Evolutionary conservation across 2,888 invertebrate genomes (phyloP).

Genomic region (Apocheima hispidaria): DNA sequence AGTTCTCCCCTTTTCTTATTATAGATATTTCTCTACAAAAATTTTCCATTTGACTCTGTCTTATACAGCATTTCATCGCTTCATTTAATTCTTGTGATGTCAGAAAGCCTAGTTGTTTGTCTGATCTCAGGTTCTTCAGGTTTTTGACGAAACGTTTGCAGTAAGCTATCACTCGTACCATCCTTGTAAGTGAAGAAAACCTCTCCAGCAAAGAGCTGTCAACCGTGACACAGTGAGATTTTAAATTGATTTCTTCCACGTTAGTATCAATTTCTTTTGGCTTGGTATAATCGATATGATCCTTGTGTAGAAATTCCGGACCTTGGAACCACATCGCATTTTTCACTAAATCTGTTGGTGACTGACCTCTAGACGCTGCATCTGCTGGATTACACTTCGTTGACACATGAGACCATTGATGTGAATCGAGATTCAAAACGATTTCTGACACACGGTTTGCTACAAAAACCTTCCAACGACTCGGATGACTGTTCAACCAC

Average conservation of each 20-base stretch:
- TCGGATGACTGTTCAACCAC: background rate
- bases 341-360: background rate
- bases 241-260: background rate
- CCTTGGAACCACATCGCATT: background rate
- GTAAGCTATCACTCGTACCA: background rate
- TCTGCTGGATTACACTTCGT: too few species aligned
- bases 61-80: background rate
- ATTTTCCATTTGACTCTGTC: background rate
- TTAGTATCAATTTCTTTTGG: background rate
- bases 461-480: background rate
- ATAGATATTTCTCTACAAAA: background rate
- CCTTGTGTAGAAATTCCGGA: background rate
- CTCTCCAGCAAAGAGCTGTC: background rate
- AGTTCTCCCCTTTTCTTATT: background rate
- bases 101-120: background rate
- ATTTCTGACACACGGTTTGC: too few species aligned
- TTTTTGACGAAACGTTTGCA: background rate
- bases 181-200: background rate
- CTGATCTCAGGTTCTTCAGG: background rate
- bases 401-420: background rate
- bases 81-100: background rate
- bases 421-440: background rate
- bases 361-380: background rate
- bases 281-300: background rate
- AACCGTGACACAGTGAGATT: background rate